Evolutionary conservation across 1,140 invertebrate species (phyloP).

Genomic region (Nixonia krombeini): DNA sequence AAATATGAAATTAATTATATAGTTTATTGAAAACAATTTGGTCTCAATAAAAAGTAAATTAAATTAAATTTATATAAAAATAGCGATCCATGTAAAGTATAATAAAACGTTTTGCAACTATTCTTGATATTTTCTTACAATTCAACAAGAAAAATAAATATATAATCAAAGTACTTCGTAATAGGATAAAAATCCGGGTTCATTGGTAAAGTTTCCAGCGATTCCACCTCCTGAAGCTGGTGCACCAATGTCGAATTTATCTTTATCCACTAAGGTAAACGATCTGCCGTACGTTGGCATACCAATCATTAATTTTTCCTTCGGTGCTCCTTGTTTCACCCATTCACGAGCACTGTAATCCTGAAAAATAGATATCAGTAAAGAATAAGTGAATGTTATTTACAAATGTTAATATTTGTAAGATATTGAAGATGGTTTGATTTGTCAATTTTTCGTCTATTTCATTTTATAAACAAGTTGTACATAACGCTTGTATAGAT

Average conservation of each 20-base stretch:
- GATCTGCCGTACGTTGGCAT: slow-evolving; percentile 96
- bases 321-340: slow-evolving; percentile 94
- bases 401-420: no score
- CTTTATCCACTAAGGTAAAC: slow-evolving; percentile 91
- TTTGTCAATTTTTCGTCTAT: no score
- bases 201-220: slow-evolving; percentile 88
- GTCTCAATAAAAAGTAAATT: not conserved
- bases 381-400: no score
- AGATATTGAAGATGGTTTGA: no score
- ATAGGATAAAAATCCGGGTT: slow-evolving; percentile 92
- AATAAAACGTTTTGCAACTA: no score
- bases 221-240: slow-evolving; percentile 88
- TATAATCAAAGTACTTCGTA: slow-evolving; percentile 80
- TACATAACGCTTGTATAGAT: no score
- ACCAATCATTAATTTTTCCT: slow-evolving; percentile 95
- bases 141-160: not conserved
- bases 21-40: not conserved
- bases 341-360: slow-evolving; percentile 93
- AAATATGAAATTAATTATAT: no score
- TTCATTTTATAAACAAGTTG: no score
- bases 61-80: not conserved
- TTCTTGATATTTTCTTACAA: no score
- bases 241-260: slow-evolving; percentile 93
- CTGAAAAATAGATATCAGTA: no score
- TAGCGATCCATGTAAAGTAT: no score